A percentile compares a stretch with the other conserved stretches of the same genome.
Evolutionary conservation across 1,140 invertebrate species (phyloP).

Genomic region (Cyclargus thomasi): DNA sequence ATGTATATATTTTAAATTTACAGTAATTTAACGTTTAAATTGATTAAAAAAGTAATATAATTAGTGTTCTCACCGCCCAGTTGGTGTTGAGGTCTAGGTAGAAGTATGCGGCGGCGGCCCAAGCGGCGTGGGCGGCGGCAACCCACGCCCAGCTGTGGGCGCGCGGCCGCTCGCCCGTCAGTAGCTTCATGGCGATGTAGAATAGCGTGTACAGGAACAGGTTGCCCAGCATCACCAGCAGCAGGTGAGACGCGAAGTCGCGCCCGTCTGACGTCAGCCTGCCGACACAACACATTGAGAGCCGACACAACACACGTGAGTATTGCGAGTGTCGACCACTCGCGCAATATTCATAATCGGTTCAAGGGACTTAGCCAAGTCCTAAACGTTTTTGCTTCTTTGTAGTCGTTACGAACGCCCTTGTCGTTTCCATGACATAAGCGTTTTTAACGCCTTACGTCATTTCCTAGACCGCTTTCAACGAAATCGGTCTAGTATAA

Average conservation of each 20-base stretch:
- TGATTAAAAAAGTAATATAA: no score
- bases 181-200: constrained; percentile 92
- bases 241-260: constrained; percentile 89
- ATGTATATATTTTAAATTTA: no score
- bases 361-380: no score
- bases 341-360: no score
- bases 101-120: constrained; percentile 85
- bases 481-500: no score
- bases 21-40: no score
- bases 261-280: constrained; percentile 77
- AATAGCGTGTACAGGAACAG: constrained; percentile 89
- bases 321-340: no score
- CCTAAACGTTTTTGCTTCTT: no score
- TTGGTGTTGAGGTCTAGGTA: constrained; percentile 89
- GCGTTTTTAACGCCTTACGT: no score
- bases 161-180: constrained; percentile 81
- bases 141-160: constrained; percentile 80
- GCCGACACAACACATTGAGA: constrained; percentile 15
- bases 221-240: constrained; percentile 90
- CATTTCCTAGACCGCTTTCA: no score
- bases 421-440: no score
- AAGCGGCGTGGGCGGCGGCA: constrained; percentile 79
- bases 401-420: no score
- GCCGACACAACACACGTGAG: neutral
- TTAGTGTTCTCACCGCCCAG: constrained; percentile 85